These are phyloP conservation scores for Choloepus hoffmanni DNA, from an alignment of 2,113 vertebrate species.

Conservation along the genomic window DNA sequence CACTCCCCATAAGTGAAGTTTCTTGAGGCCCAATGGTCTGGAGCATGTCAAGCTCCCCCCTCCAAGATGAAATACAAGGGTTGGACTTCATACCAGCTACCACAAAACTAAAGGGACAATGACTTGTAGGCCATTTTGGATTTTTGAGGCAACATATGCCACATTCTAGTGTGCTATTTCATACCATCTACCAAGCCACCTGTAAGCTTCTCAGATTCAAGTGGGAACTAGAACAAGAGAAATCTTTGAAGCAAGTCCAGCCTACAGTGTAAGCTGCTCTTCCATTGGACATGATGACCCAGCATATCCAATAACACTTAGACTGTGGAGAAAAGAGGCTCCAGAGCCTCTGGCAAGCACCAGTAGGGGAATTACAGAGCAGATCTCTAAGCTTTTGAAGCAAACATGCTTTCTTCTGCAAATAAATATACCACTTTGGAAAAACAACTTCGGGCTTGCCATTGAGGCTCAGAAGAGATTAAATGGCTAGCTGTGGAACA, in stretches of 20 bases:
- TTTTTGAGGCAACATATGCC: too few species aligned
- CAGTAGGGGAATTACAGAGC: not conserved
- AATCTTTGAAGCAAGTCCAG: not conserved
- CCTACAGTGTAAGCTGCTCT: not conserved
- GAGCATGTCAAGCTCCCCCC: not conserved
- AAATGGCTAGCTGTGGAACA: not conserved
- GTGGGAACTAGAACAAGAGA: not conserved
- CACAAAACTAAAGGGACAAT: not conserved
- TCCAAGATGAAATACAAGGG: not conserved
- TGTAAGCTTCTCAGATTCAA: not conserved
- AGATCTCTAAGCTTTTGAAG: not conserved
- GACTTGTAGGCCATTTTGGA: not conserved
- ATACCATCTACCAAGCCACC: not conserved
- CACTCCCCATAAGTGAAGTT: not conserved
- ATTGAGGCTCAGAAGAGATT: not conserved
- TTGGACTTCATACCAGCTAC: too few species aligned
- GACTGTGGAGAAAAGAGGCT: not conserved
- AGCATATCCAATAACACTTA: not conserved
- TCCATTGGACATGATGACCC: not conserved
- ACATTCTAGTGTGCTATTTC: not conserved
- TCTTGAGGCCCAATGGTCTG: not conserved
- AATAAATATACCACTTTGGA: not conserved
- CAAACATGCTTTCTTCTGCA: not conserved
- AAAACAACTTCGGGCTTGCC: not conserved
- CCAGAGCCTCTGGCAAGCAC: not conserved